phyloP scores from a whole-genome alignment of 1,140 invertebrate species.

The Geopemphigus sp. region DNA sequence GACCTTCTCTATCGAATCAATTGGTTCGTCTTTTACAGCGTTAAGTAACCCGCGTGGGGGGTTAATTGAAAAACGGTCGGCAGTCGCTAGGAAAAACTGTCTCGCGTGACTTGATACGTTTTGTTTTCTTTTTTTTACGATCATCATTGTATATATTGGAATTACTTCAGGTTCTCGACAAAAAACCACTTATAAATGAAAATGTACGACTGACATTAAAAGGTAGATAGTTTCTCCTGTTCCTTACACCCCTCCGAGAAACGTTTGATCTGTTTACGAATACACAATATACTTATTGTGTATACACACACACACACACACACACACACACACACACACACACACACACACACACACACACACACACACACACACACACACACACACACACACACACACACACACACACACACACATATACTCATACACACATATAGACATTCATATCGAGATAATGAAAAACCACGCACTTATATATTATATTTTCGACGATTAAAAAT shows the following conservation, averaged over 20 bases:
- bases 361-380: no score
- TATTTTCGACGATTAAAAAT: conserved; percentile 25
- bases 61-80: conserved; percentile 20
- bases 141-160: background rate
- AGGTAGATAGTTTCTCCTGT: no score
- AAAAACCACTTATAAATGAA: background rate
- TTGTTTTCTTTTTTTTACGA: background rate
- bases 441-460: background rate
- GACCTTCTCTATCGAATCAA: conserved; percentile 42
- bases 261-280: conserved; percentile 1
- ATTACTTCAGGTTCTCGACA: no score
- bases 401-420: no score
- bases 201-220: background rate
- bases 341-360: no score
- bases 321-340: no score
- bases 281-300: background rate
- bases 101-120: background rate
- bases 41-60: conserved; percentile 25
- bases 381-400: no score
- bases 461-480: conserved; percentile 1
- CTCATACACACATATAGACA: background rate
- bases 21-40: conserved; percentile 1
- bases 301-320: no score
- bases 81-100: background rate
- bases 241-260: background rate